Conservation (phyloP, 1,140 invertebrate species). For the Pogonognathellus flavescens region DNA sequence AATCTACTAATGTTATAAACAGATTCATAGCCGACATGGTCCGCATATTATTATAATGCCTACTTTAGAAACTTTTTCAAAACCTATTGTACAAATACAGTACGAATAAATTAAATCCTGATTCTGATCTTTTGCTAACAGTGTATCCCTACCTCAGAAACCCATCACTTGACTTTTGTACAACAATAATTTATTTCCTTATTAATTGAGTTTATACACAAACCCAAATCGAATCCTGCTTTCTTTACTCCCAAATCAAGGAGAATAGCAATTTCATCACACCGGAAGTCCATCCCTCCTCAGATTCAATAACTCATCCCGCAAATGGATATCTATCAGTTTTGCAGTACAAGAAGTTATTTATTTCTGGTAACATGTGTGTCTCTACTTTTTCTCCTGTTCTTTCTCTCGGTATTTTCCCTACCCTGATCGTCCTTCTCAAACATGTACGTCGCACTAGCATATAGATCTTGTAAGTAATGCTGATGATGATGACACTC, state of each 20-base stretch:
- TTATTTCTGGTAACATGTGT: constrained; percentile 19
- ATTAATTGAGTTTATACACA: not conserved
- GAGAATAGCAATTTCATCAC: not conserved
- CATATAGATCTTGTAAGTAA: not conserved
- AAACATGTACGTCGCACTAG: not conserved
- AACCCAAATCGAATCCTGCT: not conserved
- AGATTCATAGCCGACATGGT: too few species aligned
- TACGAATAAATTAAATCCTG: too few species aligned
- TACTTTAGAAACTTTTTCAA: too few species aligned
- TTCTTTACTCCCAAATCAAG: not conserved
- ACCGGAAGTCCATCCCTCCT: not conserved
- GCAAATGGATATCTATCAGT: not conserved
- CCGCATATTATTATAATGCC: too few species aligned
- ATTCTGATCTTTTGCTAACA: not conserved
- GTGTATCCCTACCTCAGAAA: not conserved
- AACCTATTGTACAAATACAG: too few species aligned
- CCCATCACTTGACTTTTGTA: not conserved
- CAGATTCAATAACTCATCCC: not conserved
- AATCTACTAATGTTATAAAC: too few species aligned
- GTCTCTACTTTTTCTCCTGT: constrained; percentile 5
- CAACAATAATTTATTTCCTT: too few species aligned
- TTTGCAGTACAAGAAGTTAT: not conserved
- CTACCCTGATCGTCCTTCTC: too few species aligned
- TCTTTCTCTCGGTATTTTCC: not conserved
- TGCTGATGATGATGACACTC: constrained; percentile 57